Base-by-base conservation (phyloP, 2,888 invertebrate genomes). In the Stegana nigrithorax region DNA sequence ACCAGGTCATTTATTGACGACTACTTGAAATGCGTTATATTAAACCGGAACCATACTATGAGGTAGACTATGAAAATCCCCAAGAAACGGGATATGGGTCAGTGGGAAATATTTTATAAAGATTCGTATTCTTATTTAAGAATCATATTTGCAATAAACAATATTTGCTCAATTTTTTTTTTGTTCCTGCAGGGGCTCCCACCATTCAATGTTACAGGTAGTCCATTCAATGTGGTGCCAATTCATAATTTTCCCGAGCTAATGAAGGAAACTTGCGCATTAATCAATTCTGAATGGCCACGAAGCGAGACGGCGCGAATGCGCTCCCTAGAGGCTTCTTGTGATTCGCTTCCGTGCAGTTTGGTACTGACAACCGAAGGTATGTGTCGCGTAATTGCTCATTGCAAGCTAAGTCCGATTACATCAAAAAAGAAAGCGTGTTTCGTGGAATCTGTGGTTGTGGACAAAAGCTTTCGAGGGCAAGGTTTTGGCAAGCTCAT, bases 241-340 rank as follows among this genome's bases (percentile, higher is more conserved):
- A 87, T 94, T 66, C 94, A 94, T 80, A 88, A 90, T 74, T 87
- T 91, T 78, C 91, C 91, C 45, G 89, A 94, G 82, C 90, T 91
- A 81, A 87, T 91, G 72, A 87, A 88, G 80, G 88, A 90, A 79
- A 93, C 93, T 80, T 93, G 92, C 81, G 88, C 89, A 72, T 87
- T 95, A 62, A 90, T 95, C 69, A 95, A 95, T 83, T 90, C 91
- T n/a, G 93, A 95, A 88, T 95, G 95, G 95, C 92, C 92, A 67
- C 88, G 94, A 73, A 93, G 94, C 78, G 90, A 91, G 83, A 91
- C 91, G 36, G 93, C 93, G 63, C 88, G 95, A 78, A 88, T 94
- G 87, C 88, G 90, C 83, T 92, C 92, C 57, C 85, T 95, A 56
- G 89, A 90, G 82, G 88, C 89, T 39, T 94, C 94, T 0, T 90